Evolutionary conservation across 2,113 vertebrate genomes (phyloP).

Genomic region (Amazona guildingii): DNA sequence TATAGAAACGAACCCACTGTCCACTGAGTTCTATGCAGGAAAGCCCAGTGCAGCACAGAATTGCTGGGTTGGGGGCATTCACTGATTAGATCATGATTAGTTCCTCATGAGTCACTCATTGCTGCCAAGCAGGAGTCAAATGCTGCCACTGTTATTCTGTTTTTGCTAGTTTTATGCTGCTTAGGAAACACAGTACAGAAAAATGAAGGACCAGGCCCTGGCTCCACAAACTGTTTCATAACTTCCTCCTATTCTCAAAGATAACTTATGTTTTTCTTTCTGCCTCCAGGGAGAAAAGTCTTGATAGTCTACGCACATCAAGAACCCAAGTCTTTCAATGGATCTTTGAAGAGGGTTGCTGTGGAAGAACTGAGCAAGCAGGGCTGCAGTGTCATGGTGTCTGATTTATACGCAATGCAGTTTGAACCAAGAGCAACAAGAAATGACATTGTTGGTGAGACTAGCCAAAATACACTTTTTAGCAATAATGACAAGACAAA

Average conservation of each 20-base stretch:
- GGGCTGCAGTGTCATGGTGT: conserved; percentile 69
- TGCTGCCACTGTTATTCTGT: not conserved
- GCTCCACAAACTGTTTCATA: not conserved
- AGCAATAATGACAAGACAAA: accelerated
- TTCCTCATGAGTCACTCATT: not conserved
- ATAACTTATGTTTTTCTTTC: not conserved
- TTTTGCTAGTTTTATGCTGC: not conserved
- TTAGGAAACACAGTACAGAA: not conserved
- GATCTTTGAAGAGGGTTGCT: conserved; percentile 66
- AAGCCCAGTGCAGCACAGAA: not conserved
- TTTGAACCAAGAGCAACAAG: conserved; percentile 76
- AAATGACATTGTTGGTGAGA: conserved; percentile 73
- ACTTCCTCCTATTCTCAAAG: not conserved
- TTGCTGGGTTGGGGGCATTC: not conserved
- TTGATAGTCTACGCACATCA: conserved; percentile 79
- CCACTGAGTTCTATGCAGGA: not conserved
- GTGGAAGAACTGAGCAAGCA: conserved; percentile 69
- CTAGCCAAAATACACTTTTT: not conserved
- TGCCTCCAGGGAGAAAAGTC: conserved; percentile 71
- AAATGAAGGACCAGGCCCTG: not conserved
- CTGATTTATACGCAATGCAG: conserved; percentile 75
- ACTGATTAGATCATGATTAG: not conserved
- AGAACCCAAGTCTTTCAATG: conserved; percentile 77
- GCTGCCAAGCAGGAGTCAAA: not conserved
- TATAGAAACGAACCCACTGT: not conserved